A percentile compares a stretch with the other conserved stretches of the same genome.
Evolutionary conservation across 1,140 invertebrate species (phyloP).

Genomic region (Phocides pigmalion): DNA sequence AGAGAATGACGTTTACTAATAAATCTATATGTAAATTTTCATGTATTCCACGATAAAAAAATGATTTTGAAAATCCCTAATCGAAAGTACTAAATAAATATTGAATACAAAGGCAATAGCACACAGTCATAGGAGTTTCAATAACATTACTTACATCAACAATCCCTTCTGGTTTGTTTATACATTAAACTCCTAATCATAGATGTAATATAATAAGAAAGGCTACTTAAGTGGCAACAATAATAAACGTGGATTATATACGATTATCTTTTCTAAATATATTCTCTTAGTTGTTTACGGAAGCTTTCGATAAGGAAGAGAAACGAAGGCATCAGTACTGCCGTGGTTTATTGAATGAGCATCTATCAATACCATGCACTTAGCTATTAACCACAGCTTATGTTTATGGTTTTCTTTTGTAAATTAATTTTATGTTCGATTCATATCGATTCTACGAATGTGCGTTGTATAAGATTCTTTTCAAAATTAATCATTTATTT

Average conservation of each 20-base stretch:
- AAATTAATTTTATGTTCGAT: slow-evolving; percentile 11
- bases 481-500: too few relatives aligned
- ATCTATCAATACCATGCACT: slow-evolving; percentile 25
- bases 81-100: too few relatives aligned
- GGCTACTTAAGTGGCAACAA: background rate
- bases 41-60: too few relatives aligned
- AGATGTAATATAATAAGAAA: slow-evolving; percentile 7
- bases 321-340: background rate
- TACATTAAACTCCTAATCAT: slow-evolving; percentile 2
- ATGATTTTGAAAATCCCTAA: too few relatives aligned
- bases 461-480: background rate
- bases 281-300: slow-evolving; percentile 24
- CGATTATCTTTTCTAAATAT: slow-evolving; percentile 20
- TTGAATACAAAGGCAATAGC: background rate
- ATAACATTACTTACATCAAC: slow-evolving; percentile 10
- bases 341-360: slow-evolving; percentile 15
- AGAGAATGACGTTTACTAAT: too few relatives aligned
- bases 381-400: slow-evolving; percentile 24
- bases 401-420: slow-evolving; percentile 7
- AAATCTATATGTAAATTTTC: too few relatives aligned
- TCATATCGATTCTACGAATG: slow-evolving; percentile 1
- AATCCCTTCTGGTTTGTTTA: background rate
- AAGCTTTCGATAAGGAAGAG: slow-evolving; percentile 22
- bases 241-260: slow-evolving; percentile 8
- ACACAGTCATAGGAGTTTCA: background rate